Conservation (phyloP, 2,113 vertebrate species). For the Oryctolagus cuniculus region DNA sequence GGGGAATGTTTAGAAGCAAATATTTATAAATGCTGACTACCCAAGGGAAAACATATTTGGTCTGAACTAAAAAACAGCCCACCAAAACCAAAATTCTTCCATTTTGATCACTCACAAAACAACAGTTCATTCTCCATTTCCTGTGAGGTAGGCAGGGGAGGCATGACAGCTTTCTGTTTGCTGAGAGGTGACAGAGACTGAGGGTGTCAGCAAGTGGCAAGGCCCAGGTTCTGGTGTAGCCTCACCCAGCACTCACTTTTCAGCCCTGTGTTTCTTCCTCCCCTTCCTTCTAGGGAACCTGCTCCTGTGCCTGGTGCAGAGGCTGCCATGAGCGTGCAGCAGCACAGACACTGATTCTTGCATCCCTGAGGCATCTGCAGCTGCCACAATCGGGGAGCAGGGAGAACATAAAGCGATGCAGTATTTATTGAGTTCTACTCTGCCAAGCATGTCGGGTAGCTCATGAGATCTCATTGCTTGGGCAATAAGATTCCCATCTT, state of each 20-base stretch:
- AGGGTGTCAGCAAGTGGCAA: background rate
- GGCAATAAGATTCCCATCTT: background rate
- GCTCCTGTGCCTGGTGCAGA: background rate
- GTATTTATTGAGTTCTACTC: background rate
- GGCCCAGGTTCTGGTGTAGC: too few species aligned
- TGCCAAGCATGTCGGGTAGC: background rate
- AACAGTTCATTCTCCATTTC: background rate
- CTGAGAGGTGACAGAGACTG: background rate
- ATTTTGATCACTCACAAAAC: background rate
- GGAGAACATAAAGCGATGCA: background rate
- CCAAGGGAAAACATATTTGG: background rate
- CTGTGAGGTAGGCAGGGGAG: background rate
- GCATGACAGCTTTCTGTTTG: background rate
- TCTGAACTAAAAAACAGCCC: constrained; percentile 3
- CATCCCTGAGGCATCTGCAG: background rate
- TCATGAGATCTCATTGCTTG: background rate
- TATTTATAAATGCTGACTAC: background rate
- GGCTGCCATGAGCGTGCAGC: background rate
- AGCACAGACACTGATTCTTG: background rate
- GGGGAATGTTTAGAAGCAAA: background rate
- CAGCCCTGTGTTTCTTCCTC: background rate
- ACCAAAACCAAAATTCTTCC: constrained; percentile 28
- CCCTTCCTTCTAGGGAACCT: background rate
- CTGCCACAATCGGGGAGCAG: background rate
- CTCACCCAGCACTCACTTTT: background rate